phyloP scores from a whole-genome alignment of 2,113 vertebrate genomes.

The Oenanthe melanoleuca region DNA sequence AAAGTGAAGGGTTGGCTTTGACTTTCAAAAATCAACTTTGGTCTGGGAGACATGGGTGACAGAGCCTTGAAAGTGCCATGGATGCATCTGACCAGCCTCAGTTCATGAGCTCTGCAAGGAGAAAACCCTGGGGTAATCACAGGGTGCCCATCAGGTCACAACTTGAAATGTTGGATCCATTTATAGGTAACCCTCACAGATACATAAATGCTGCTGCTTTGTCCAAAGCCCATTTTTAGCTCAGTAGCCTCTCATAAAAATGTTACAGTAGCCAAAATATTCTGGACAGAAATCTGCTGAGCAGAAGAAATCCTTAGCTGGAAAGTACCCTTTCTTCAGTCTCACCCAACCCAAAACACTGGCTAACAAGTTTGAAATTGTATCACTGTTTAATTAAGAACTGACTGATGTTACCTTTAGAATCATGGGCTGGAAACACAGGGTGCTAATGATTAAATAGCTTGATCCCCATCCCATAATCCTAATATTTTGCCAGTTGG shows the following conservation, averaged over 20 bases:
- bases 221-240: background rate
- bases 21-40: background rate
- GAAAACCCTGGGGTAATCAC: background rate
- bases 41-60: background rate
- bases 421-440: conserved; percentile 12
- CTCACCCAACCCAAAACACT: conserved; percentile 64
- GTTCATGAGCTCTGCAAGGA: background rate
- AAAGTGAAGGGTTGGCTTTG: background rate
- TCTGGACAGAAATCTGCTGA: conserved; percentile 65
- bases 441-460: conserved; percentile 6
- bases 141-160: background rate
- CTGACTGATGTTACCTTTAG: conserved; percentile 33
- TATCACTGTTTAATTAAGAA: conserved; percentile 54
- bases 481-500: conserved; percentile 44
- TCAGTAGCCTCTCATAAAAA: conserved; percentile 19
- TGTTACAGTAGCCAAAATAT: conserved; percentile 25
- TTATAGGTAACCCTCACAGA: background rate
- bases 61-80: background rate
- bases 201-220: background rate
- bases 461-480: conserved; percentile 18
- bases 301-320: conserved; percentile 34
- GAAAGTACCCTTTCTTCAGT: conserved; percentile 58
- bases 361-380: conserved; percentile 59
- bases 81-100: background rate
- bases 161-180: background rate